Conservation (phyloP, 1,140 invertebrate genomes). For the Apis cerana region DNA sequence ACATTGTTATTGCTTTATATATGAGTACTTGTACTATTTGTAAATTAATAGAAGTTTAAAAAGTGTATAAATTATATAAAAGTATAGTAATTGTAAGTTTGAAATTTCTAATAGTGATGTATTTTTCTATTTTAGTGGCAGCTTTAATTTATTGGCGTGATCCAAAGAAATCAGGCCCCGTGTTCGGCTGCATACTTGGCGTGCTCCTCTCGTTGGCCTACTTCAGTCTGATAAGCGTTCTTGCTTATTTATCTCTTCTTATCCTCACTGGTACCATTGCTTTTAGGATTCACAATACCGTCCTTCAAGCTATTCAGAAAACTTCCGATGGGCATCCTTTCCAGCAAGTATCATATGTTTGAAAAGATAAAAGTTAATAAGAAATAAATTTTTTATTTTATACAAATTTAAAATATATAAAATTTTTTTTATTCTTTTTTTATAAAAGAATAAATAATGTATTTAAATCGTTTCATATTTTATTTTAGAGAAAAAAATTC, state of each 20-base stretch:
- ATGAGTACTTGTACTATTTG: not conserved
- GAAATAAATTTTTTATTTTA: not conserved
- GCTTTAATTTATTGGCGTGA: constrained; percentile 98
- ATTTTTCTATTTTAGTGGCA: constrained; percentile 89
- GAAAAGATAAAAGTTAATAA: not conserved
- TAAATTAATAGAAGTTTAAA: not conserved
- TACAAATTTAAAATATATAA: not conserved
- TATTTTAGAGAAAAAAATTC: not conserved
- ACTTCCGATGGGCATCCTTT: constrained; percentile 98
- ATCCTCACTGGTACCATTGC: constrained; percentile 91
- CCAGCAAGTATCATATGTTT: constrained; percentile 86
- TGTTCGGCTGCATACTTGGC: constrained; percentile 92
- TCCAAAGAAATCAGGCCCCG: constrained; percentile 95
- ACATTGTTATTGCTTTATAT: not conserved
- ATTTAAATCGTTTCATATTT: not conserved
- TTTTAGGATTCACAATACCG: constrained; percentile 97
- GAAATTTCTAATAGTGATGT: not conserved
- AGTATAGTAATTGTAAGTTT: not conserved
- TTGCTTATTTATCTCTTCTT: constrained; percentile 94
- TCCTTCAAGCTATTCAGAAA: constrained; percentile 97
- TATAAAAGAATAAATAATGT: not conserved
- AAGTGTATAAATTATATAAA: not conserved
- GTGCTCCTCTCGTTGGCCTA: constrained; percentile 95
- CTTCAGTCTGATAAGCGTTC: constrained; percentile 97
- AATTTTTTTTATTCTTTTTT: not conserved